Evolutionary conservation across 1,140 invertebrate species (phyloP), one percentile per base, ranked within the genome.

Genomic region (Dufourea novaeangliae): DNA sequence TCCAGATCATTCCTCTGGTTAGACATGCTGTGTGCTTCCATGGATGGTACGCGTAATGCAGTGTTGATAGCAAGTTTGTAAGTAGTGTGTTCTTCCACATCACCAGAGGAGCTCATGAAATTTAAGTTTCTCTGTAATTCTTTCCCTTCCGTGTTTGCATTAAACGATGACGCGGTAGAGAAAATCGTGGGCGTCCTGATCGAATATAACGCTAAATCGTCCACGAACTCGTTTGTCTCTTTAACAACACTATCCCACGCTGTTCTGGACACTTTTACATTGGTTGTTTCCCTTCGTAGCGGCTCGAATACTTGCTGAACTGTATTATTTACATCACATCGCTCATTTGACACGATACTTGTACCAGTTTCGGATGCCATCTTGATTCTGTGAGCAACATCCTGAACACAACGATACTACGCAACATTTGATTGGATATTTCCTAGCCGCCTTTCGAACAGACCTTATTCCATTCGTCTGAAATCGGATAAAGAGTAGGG

Each of bases 291-390:
- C 29, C 61, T 46, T 50, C 73, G 64, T 46, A 74, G 66, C 39
- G 57, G 34, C 41, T 87, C 80, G 64, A 66, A 70, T 64, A 84
- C 78, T 79, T 84, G 68, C 61, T 81, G 70, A 67, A 79, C 78
- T 44, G 78, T 90, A 89, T 87, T 92, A 93, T 93, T 93, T 92
- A 91, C 91, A 92, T 92, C 87, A 88, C 87, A 88, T 73, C 84
- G 79, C 80, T 88, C 90, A 73, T 90, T 91, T 92, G 91, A 92
- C 92, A 92, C 90, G 86, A 88, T 88, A 88, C 86, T 88, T 85
- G 83, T 84, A 88, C 87, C 90, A 86, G 89, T 88, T 83, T 93
- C 92, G 83, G 92, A 91, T 89, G 93, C 93, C 93, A 94, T 94
- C 91, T 93, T 94, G 90, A 75, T 90, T 91, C 86, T 82, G 37